Evolutionary conservation across 2,888 invertebrate genomes (phyloP), one percentile per base, ranked within the genome.

Genomic region (Dynastes maya): DNA sequence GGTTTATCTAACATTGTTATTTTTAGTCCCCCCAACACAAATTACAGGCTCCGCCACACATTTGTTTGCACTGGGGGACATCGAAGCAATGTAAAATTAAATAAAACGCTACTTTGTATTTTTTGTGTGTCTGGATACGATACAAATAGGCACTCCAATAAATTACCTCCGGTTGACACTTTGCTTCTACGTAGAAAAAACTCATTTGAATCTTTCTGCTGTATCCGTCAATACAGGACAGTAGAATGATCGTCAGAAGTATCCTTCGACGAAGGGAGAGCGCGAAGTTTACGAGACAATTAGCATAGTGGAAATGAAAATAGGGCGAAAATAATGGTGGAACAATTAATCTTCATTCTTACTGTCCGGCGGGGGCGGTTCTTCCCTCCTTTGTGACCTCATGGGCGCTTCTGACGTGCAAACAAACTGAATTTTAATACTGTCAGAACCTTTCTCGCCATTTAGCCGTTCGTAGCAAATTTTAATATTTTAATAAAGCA

Each of bases 401-500:
- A 53, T n/a, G 53, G n/a, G n/a, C n/a, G 53, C 16, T 6, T 53
- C 53, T 53, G 53, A 53, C 53, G 53, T 53, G 53, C 53, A 53
- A 16, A 53, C 53, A 61, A 29, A 29, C 61, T 61, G 61, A 61
- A 61, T 61, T 61, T 61, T 61, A 61, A 61, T 61, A 61, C 53
- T 16, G 53, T n/a, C 53, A 53, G 53, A 16, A 22, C 61, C 29
- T 22, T 61, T 61, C 27, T 29, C 27, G 29, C 45, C 45, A 68
- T 68, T 27, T 27, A 49, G 27, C 67, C 67, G 37, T 37, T 13
- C 27, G 61, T 11, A 27, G 61, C 61, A 61, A 61, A 61, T 61
- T 61, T 61, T 61, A 61, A 79, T 65, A 79, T 79, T 80, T 79
- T 80, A 79, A 79, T 79, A 80, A 80, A 80, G 80, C 78, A 80